Base-by-base conservation (phyloP, 2,888 invertebrate species). In the Hirtodrosophila confusa region DNA sequence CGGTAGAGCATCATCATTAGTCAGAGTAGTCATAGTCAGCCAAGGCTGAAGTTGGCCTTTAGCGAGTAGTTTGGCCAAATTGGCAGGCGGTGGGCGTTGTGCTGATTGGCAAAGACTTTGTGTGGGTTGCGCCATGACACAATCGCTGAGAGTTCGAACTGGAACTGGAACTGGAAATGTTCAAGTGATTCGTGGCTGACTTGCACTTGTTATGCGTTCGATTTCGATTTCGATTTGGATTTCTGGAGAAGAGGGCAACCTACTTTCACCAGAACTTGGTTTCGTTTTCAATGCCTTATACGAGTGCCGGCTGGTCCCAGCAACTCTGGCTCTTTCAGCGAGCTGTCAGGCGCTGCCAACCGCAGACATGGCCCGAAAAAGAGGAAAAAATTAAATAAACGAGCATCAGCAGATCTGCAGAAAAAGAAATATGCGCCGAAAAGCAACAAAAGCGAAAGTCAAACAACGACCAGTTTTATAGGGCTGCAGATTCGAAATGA, bases 381-480 rank as follows among this genome's bases (percentile, higher is more conserved):
- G 17, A 36, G 10, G 27, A 57, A 37, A 47, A 47, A 36, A 27
- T 39, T 27, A 54, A 72, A 62, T 64, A 57, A 51, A 49, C 60
- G 47, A 49, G 61, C 70, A 68, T 65, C 75, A 50, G 69, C 43
- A 62, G 64, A 71, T 68, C 57, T 61, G 69, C 67, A 62, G 49
- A 50, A 71, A 53, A 63, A 69, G 48, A 67, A 69, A 61, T 69
- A 73, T 77, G 64, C 49, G 53, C 61, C 64, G 60, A 82, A 77
- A 79, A 68, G 65, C 61, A 69, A 63, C 56, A 76, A 84, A 88
- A 86, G 88, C 86, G 88, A 89, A 89, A 88, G 88, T 89, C 74
- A 88, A 80, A 79, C 67, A 55, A 64, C 75, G 78, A 89, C 88
- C 89, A 89, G 89, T 89, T 88, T 88, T 76, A 58, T 67, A 84